Base-by-base conservation (phyloP, 1,140 invertebrate genomes). In the Drosophila auraria region DNA sequence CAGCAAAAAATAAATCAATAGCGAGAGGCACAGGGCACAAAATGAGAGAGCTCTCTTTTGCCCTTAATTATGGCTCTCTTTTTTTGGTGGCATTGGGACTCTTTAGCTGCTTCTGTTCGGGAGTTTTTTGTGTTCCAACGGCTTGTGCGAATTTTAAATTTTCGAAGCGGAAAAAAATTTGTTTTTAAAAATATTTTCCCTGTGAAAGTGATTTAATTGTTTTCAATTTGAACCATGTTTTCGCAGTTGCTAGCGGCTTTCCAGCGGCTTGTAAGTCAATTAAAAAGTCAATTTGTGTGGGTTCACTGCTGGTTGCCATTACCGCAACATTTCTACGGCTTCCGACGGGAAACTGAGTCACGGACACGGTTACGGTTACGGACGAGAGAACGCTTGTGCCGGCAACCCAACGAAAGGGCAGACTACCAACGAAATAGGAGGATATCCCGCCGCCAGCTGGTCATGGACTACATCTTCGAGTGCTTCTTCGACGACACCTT, bases 391-490 rank as follows among this genome's bases (percentile, higher is more conserved):
- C 64, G 50, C 44, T 23, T 71, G 40, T 50, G 50, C 6, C 49
- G 64, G 40, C 25, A 47, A 11, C 63, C 68, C 30, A 23, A 20
- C 14, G 45, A 60, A 44, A 62, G 82, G 33, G 73, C 80, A 56
- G 63, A 53, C 40, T 57, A 80, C 42, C 86, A 90, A 70, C 49
- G 53, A 20, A 71, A 81, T 57, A 44, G 79, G n/a, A 44, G 56
- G 25, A 23, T 36, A 8, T 23, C 50, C 30, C 78, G 86, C n/a
- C 64, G 82, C 33, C 60, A 63, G 9, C 64, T 90, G 58, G 81
- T 84, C 58, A 93, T 93, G 92, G 92, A 93, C 64, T 92, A 83
- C 59, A 93, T 93, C 56, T 93, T 93, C 50, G 92, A 93, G 78
- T 93, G 92, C 63, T 93, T 93, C 72, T 93, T 83, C 53, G 84